These are phyloP conservation scores for Halichondria panicea DNA, from an alignment of 37 sponge, comb jelly and placozoan species.

Conservation along the genomic window DNA sequence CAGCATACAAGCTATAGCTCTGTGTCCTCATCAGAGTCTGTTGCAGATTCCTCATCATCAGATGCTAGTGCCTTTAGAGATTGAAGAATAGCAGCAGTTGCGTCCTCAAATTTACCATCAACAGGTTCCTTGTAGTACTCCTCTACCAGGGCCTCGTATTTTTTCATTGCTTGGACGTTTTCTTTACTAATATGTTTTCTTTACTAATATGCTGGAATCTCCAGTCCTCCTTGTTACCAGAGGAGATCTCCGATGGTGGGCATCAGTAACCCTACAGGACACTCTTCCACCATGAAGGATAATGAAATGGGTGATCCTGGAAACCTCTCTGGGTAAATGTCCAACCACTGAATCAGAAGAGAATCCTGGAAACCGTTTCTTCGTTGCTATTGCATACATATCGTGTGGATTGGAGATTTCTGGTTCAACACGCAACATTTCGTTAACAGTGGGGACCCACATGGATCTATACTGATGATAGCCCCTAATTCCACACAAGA, in stretches of 20 bases:
- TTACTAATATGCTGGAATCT: no score
- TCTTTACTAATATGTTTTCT: no score
- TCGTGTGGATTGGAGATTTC: conserved; percentile 31
- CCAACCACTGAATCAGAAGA: conserved; percentile 24
- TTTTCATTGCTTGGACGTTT: background rate
- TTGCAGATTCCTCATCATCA: background rate
- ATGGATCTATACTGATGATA: conserved; percentile 31
- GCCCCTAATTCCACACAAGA: conserved; percentile 46
- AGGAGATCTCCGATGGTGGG: conserved; percentile 22
- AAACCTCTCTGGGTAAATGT: conserved; percentile 44
- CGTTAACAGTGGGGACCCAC: conserved; percentile 25
- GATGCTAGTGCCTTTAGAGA: no score
- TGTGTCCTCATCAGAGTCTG: conserved; percentile 8
- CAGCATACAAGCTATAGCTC: no score
- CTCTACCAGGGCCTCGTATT: conserved; percentile 9
- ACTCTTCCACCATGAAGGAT: conserved; percentile 36
- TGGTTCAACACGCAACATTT: conserved; percentile 6
- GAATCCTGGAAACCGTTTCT: conserved; percentile 12
- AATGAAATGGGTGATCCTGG: conserved; percentile 27
- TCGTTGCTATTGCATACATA: conserved; percentile 33
- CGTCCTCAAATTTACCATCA: conserved; percentile 11
- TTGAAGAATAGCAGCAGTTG: conserved; percentile 2
- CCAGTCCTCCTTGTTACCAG: conserved; percentile 40
- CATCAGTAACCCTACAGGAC: background rate
- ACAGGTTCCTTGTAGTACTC: conserved; percentile 10